Conservation (phyloP, 2,888 invertebrate species). For the Baronia brevicornis region DNA sequence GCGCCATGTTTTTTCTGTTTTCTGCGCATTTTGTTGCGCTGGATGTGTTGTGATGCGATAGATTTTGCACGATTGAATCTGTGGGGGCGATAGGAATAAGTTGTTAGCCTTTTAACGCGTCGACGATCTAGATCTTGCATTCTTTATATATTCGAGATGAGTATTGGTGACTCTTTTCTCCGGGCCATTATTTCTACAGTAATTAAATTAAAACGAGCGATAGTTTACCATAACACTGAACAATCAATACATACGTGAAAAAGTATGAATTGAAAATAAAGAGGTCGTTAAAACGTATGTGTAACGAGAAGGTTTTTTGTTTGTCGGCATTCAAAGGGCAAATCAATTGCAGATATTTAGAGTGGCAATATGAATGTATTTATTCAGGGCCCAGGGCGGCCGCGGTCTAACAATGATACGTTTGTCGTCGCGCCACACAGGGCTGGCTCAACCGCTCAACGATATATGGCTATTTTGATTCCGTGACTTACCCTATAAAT, state of each 20-base stretch:
- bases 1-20: slow-evolving; percentile 75
- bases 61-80: slow-evolving; percentile 63
- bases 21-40: slow-evolving; percentile 65
- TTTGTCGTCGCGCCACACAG: slow-evolving; percentile 63
- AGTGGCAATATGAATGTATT: slow-evolving; percentile 76
- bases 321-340: slow-evolving; percentile 30
- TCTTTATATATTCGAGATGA: no score
- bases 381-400: slow-evolving; percentile 70
- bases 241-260: no score
- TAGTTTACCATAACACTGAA: no score
- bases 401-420: slow-evolving; percentile 71
- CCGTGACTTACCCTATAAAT: slow-evolving; percentile 7
- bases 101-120: slow-evolving; percentile 68
- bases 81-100: slow-evolving; percentile 64
- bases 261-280: slow-evolving; percentile 1
- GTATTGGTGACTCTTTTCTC: no score
- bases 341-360: slow-evolving; percentile 64
- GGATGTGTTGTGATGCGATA: slow-evolving; percentile 54
- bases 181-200: no score
- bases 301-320: slow-evolving; percentile 28
- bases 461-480: slow-evolving; percentile 6
- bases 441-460: slow-evolving; percentile 36
- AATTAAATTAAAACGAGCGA: no score
- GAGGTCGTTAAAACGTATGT: slow-evolving; percentile 8
- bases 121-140: slow-evolving; percentile 32